Base-by-base conservation (phyloP, 2,888 invertebrate species). In the Cheilosia urbana region DNA sequence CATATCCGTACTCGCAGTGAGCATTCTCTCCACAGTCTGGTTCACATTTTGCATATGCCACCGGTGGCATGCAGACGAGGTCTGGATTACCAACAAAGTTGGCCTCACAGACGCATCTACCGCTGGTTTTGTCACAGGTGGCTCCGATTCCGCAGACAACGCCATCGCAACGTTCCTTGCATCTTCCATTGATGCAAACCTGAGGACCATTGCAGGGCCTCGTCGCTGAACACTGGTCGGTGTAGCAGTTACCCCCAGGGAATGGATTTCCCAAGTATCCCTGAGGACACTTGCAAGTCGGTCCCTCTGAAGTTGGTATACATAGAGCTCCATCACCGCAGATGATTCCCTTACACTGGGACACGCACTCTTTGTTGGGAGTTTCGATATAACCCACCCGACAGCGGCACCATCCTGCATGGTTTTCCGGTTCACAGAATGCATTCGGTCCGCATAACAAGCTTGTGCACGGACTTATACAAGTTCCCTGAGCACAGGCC, bases 31-130 rank as follows among this genome's bases (percentile, higher is more conserved):
- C 97, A 90, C 98, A 98, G 34, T 90, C 91, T n/a, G 98, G 97
- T 76, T 94, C 93, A 91, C 98, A 98, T 63, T 93, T 93, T 11
- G 98, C 97, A 87, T 95, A 95, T 75, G 94, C 93, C 84, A 96
- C 94, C 34, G 97, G 97, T 90, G 98, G 97, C 95, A 97, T 97
- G 90, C 98, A 98, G 63, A 98, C 94, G 30, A 97, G 93, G 90
- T 97, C 96, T 0, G 98, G 97, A 91, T 98, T 97, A 89, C 98
- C 98, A 87, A 97, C 94, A 91, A 97, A 97, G 90, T 96, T 96
- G 15, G 96, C 95, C 90, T 97, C 95, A 90, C 98, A 98, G 58
- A 96, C 94, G 91, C 98, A 98, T 92, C 95, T 96, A 87, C 97
- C 97, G 37, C 95, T 95, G 68, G 94, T 93, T 89, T 95, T 95